A percentile compares a stretch with the other conserved stretches of the same genome.
These are phyloP conservation scores for Danionella dracula DNA, from an alignment of 2,797 vertebrate species.

Conservation along the genomic window DNA sequence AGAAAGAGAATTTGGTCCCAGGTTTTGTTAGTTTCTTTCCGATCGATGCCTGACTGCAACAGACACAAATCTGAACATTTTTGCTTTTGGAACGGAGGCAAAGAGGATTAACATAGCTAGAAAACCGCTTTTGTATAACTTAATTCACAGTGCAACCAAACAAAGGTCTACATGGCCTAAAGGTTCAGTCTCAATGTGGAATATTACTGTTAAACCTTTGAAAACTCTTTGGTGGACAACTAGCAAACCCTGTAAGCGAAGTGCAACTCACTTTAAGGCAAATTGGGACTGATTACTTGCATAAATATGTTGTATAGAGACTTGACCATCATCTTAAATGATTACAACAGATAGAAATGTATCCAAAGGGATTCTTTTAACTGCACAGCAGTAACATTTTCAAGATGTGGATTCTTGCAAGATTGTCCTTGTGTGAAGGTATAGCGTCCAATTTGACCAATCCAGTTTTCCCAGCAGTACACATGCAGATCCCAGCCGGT, in stretches of 20 bases:
- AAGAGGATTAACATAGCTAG: slow-evolving; percentile 11
- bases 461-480: slow-evolving; percentile 24
- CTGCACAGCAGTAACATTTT: slow-evolving; percentile 42
- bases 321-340: slow-evolving; percentile 24
- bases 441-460: slow-evolving; percentile 4
- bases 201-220: slow-evolving; percentile 6
- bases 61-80: not conserved
- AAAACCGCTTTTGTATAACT: not conserved
- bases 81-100: not conserved
- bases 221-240: slow-evolving; percentile 12
- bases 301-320: slow-evolving; percentile 36
- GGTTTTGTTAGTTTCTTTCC: not conserved
- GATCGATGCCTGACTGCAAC: not conserved
- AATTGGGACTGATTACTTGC: slow-evolving; percentile 33
- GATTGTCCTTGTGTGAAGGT: slow-evolving; percentile 40
- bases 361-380: slow-evolving; percentile 11
- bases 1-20: slow-evolving; percentile 18
- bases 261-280: not conserved
- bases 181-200: not conserved
- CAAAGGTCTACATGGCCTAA: not conserved
- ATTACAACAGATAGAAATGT: not conserved
- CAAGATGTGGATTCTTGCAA: slow-evolving; percentile 44
- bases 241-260: not conserved
- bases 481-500: not conserved
- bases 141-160: slow-evolving; percentile 24